Percentiles rank a stretch among this genome's conserved stretches.
Conservation (phyloP, 2,888 invertebrate genomes). For the Drosophila formosana region DNA sequence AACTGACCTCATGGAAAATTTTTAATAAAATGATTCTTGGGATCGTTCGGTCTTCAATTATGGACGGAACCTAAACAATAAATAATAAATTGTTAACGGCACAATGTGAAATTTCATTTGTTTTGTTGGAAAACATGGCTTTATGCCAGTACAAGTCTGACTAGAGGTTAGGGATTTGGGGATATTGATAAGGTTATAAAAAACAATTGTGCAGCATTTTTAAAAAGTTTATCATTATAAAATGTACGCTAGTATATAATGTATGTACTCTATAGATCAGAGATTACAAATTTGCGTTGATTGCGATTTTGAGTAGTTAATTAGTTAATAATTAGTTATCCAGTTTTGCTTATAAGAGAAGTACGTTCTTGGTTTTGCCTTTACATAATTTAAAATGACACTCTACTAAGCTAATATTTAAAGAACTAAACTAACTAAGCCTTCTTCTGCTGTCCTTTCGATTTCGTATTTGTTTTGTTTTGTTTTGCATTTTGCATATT, state of each 20-base stretch:
- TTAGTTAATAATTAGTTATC: conserved; percentile 24
- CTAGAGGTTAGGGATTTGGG: conserved; percentile 32
- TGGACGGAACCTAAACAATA: conserved; percentile 72
- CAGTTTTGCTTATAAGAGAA: conserved; percentile 30
- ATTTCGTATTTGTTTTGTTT: background rate
- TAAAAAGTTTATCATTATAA: conserved; percentile 30
- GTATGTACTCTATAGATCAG: conserved; percentile 15
- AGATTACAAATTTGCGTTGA: conserved; percentile 54
- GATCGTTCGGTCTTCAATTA: conserved; percentile 33
- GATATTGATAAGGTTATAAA: conserved; percentile 7
- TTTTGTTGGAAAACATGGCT: conserved; percentile 16
- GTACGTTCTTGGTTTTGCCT: conserved; percentile 28
- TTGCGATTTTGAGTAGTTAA: conserved; percentile 47
- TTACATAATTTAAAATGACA: conserved; percentile 23
- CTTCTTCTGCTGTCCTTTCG: background rate
- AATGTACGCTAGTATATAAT: conserved; percentile 11
- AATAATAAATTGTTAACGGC: conserved; percentile 40
- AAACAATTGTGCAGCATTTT: conserved; percentile 43
- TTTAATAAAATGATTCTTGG: conserved; percentile 8
- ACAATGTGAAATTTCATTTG: conserved; percentile 39
- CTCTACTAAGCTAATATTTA: conserved; percentile 46
- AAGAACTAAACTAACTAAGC: conserved; percentile 38
- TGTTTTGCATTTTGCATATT: conserved; percentile 27
- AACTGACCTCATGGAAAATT: conserved; percentile 23
- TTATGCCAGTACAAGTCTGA: conserved; percentile 41